These are phyloP conservation scores for Desmodus rotundus DNA, from an alignment of 2,113 vertebrate species.

Conservation along the genomic window DNA sequence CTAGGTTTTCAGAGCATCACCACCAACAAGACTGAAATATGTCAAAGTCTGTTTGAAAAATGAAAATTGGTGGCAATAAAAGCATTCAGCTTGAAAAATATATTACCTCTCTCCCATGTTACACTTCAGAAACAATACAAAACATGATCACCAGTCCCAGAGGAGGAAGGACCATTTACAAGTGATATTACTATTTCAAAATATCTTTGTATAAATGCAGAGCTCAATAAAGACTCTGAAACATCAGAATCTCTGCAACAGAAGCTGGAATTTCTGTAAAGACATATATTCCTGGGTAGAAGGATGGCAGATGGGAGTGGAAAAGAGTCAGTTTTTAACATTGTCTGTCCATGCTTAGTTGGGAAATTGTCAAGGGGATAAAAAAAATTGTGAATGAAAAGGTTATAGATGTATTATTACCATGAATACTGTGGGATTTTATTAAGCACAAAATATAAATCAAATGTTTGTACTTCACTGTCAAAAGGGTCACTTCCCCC, in stretches of 20 bases:
- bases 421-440: background rate
- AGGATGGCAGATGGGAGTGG: background rate
- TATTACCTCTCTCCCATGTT: slow-evolving; percentile 25
- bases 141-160: slow-evolving; percentile 56
- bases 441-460: slow-evolving; percentile 33
- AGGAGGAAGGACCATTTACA: background rate
- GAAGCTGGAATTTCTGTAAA: background rate
- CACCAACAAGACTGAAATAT: slow-evolving; percentile 52
- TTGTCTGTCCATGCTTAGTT: slow-evolving; percentile 2
- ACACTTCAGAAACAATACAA: slow-evolving; percentile 55
- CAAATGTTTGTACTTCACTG: background rate
- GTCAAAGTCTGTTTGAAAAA: slow-evolving; percentile 64
- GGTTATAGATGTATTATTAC: background rate
- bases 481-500: background rate
- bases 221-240: slow-evolving; percentile 53
- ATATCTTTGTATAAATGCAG: slow-evolving; percentile 47
- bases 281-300: background rate
- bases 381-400: slow-evolving; percentile 25
- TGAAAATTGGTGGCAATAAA: slow-evolving; percentile 57
- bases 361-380: slow-evolving; percentile 21
- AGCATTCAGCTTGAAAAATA: slow-evolving; percentile 54
- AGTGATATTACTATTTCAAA: slow-evolving; percentile 59
- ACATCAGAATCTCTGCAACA: slow-evolving; percentile 27
- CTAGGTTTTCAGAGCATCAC: slow-evolving; percentile 36
- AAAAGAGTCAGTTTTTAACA: background rate